These are phyloP conservation scores for Athene noctua DNA, from an alignment of 2,113 vertebrate species.

Conservation along the genomic window DNA sequence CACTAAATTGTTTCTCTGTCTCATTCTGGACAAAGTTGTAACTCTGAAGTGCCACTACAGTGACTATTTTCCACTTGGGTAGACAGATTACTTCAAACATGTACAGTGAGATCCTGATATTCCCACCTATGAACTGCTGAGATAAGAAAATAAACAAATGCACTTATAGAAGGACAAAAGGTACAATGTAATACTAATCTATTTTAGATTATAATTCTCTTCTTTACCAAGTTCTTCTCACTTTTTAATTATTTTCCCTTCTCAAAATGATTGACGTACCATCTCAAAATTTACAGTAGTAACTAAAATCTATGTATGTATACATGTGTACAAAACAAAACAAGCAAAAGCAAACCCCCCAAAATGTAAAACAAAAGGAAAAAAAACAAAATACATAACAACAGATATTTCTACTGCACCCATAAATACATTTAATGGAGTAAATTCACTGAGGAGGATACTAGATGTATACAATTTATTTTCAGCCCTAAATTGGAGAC, in stretches of 20 bases:
- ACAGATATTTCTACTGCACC: not conserved
- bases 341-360: not conserved
- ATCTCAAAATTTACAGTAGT: not conserved
- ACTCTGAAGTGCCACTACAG: not conserved
- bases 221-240: not conserved
- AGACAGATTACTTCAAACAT: not conserved
- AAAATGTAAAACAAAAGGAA: not conserved
- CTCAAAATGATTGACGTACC: not conserved
- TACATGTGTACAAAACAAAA: not conserved
- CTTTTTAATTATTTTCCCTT: not conserved
- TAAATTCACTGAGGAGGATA: not conserved
- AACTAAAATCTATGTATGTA: not conserved
- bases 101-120: not conserved
- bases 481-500: not conserved
- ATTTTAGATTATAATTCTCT: not conserved
- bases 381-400: not conserved
- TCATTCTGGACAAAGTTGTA: not conserved
- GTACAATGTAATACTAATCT: not conserved
- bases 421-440: not conserved
- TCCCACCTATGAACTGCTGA: not conserved
- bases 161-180: not conserved
- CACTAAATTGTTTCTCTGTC: not conserved
- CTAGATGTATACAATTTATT: not conserved
- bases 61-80: not conserved
- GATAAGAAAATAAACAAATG: not conserved